A percentile compares a stretch with the other conserved stretches of the same genome.
Evolutionary conservation across 1,140 invertebrate genomes (phyloP).

Genomic region (Apis dorsata): DNA sequence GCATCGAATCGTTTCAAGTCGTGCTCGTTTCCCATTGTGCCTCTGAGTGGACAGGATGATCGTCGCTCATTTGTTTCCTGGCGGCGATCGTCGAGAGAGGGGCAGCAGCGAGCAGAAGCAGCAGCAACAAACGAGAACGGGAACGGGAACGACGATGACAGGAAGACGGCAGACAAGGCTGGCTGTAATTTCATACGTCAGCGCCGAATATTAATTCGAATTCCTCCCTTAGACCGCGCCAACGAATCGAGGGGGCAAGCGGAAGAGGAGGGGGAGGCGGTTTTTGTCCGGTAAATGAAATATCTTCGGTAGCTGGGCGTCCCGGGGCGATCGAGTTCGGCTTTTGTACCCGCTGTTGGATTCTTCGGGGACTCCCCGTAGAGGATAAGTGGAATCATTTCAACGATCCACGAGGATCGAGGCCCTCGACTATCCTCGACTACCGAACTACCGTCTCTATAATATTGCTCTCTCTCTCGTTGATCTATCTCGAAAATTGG

Average conservation of each 20-base stretch:
- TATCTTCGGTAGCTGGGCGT: constrained; percentile 76
- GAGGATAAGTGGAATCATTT: constrained; percentile 77
- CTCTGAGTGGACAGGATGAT: constrained; percentile 73
- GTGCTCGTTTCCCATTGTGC: constrained; percentile 70
- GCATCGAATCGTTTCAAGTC: constrained; percentile 28
- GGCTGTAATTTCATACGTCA: constrained; percentile 79
- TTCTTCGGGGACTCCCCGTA: constrained; percentile 73
- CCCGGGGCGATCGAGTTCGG: constrained; percentile 73
- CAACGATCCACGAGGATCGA: constrained; percentile 64
- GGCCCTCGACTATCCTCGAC: constrained; percentile 40
- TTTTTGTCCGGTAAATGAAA: constrained; percentile 78
- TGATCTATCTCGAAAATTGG: constrained; percentile 36
- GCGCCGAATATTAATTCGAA: constrained; percentile 81
- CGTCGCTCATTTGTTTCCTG: constrained; percentile 77
- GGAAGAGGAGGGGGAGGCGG: constrained; percentile 31
- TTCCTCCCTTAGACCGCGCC: constrained; percentile 66
- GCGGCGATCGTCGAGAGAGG: constrained; percentile 50
- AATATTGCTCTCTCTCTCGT: constrained; percentile 45
- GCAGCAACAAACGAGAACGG: neutral
- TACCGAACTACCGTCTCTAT: constrained; percentile 58
- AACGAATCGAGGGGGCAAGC: constrained; percentile 27
- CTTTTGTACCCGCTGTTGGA: constrained; percentile 71
- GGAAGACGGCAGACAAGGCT: constrained; percentile 55
- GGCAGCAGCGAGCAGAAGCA: constrained; percentile 29
- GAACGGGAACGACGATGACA: constrained; percentile 41